Conservation (phyloP, 2,888 invertebrate genomes). For the Thera britannica region DNA sequence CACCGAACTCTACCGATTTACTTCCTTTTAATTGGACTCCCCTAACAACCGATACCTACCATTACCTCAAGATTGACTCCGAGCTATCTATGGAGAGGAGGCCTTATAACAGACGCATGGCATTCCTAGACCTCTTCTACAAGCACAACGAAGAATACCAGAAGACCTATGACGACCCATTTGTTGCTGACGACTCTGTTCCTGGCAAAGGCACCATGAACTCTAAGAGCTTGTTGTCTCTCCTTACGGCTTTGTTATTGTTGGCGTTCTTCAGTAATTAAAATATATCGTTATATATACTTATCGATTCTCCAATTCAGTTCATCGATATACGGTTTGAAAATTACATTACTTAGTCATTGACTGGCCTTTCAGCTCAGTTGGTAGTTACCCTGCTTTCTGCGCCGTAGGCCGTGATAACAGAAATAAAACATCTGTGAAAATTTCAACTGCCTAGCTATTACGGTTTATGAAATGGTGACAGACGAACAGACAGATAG, state of each 20-base stretch:
- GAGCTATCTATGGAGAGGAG: constrained; percentile 45
- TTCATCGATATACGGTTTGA: too few relatives aligned
- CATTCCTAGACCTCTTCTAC: constrained; percentile 60
- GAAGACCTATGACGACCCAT: constrained; percentile 33
- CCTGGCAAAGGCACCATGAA: constrained; percentile 6
- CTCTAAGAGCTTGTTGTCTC: constrained; percentile 17
- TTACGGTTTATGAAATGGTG: too few relatives aligned
- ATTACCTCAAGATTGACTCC: constrained; percentile 50
- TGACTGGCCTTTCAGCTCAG: too few relatives aligned
- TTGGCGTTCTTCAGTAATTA: neutral
- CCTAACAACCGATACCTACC: constrained; percentile 38
- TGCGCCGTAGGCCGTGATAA: too few relatives aligned
- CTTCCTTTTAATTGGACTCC: constrained; percentile 59
- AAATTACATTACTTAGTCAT: too few relatives aligned
- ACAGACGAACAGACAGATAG: too few relatives aligned
- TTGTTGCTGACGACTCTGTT: constrained; percentile 24
- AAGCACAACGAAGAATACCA: constrained; percentile 43
- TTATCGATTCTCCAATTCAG: too few relatives aligned
- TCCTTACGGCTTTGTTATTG: constrained; percentile 18
- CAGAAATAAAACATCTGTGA: too few relatives aligned
- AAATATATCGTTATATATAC: neutral
- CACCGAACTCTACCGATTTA: constrained; percentile 51
- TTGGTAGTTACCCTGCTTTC: too few relatives aligned
- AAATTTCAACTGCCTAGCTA: too few relatives aligned
- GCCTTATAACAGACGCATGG: constrained; percentile 53